Base-by-base conservation (phyloP, 1,140 invertebrate genomes). In the Ceratoteleas bidentatus region DNA sequence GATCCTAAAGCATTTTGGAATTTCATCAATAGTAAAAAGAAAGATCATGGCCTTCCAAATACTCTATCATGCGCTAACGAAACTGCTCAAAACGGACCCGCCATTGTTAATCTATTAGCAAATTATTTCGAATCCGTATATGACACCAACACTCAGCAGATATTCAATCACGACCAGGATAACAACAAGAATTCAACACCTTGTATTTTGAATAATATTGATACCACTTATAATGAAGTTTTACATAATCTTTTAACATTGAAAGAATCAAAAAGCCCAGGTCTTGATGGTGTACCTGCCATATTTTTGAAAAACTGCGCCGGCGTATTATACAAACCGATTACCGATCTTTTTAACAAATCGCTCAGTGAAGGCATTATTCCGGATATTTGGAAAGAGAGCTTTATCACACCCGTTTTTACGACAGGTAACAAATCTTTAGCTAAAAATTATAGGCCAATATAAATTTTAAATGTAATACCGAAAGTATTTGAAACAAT, bases 1-100 rank as follows among this genome's bases (percentile, higher is more conserved):
- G 32, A 65, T 52, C 9, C 13, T 15, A 65, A 65, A n/a, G 2
- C 49, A 38, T 65, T 65, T 13, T 65, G 49, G 45, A 65, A 65
- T 15, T 52, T 52, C n/a, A 36, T 52, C 16, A 52, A 52, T 52
- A 16, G 10, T 36, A 52, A 15, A 6, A 50, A 36, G 9, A 65
- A 52, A 14, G 61, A 52, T n/a, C 0, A 36, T 6, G 47, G 47
- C n/a, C n/a, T 65, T n/a, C 61, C 61, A 38, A 36, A 33, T 15
- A 38, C 32, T 13, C 3, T 65, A n/a, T 38, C 11, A 11, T 52
- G 10, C 5, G 11, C 11, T 4, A 14, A 65, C 53, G 3, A 9
- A 40, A 65, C 24, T 11, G 61, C 61, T 6, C 6, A 4, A 32
- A 40, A n/a, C 15, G 34, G 47, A 38, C 16, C 16, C 4, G 47